These are phyloP conservation scores for Bombus impatiens DNA, from an alignment of 1,140 invertebrate species.

Conservation along the genomic window DNA sequence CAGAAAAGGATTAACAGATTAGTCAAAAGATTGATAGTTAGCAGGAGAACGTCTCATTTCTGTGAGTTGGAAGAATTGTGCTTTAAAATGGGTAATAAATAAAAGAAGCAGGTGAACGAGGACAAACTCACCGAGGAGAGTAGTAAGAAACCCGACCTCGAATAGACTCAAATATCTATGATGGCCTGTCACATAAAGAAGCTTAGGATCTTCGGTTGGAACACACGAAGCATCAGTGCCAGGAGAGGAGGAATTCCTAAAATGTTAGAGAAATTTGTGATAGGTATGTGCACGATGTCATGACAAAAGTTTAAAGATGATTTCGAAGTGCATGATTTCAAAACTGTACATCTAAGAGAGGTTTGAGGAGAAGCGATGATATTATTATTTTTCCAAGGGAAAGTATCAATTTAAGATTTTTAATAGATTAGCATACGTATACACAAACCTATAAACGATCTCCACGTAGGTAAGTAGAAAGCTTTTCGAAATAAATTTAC, in stretches of 20 bases:
- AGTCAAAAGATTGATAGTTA: background rate
- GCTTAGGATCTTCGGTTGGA: constrained; percentile 32
- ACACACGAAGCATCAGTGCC: constrained; percentile 39
- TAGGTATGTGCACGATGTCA: constrained; percentile 22
- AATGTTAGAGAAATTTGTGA: constrained; percentile 44
- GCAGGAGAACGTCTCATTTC: background rate
- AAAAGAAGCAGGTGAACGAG: constrained; percentile 32
- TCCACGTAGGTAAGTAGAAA: constrained; percentile 6
- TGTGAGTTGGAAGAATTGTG: constrained; percentile 4
- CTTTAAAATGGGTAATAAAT: background rate
- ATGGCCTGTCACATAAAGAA: constrained; percentile 38
- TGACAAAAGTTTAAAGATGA: constrained; percentile 10
- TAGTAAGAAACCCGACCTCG: constrained; percentile 33
- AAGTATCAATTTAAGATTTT: background rate
- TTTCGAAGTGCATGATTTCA: constrained; percentile 9
- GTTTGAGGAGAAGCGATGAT: constrained; percentile 7
- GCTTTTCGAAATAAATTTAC: background rate
- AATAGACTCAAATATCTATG: constrained; percentile 37
- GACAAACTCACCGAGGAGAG: constrained; percentile 31
- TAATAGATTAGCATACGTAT: background rate
- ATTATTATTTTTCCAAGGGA: background rate
- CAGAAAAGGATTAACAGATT: background rate
- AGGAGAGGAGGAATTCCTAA: constrained; percentile 39
- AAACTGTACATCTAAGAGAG: background rate
- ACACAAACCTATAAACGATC: background rate